Evolutionary conservation across 1,140 invertebrate genomes (phyloP).

Genomic region (Acromyrmex echinatior): DNA sequence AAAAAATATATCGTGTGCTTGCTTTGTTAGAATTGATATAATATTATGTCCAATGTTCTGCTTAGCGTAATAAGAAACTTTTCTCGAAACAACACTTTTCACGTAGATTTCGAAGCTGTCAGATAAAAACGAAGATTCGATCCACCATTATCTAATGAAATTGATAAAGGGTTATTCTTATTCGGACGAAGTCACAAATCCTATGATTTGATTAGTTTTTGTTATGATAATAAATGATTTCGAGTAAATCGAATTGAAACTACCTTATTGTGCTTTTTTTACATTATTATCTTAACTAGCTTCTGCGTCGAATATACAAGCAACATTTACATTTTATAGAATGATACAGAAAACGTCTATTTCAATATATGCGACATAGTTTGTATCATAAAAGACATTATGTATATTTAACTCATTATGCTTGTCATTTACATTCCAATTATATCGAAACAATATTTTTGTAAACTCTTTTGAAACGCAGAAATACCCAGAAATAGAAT

Average conservation of each 20-base stretch:
- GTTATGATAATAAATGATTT: constrained; percentile 50
- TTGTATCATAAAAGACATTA: background rate
- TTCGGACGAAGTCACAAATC: constrained; percentile 14
- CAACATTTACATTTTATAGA: constrained; percentile 22
- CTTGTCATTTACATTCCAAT: constrained; percentile 2
- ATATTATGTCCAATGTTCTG: background rate
- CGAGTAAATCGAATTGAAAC: constrained; percentile 10
- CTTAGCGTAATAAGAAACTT: constrained; percentile 33
- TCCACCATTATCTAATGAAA: background rate
- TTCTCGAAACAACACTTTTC: constrained; percentile 20
- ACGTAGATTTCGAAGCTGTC: constrained; percentile 35
- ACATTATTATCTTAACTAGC: constrained; percentile 14
- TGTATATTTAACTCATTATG: background rate
- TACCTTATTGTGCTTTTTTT: background rate
- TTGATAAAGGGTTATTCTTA: background rate
- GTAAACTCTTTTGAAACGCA: background rate
- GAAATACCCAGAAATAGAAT: background rate
- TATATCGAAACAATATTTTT: background rate
- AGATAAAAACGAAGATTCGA: background rate
- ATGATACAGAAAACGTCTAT: background rate
- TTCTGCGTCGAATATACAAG: background rate
- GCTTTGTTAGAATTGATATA: constrained; percentile 9
- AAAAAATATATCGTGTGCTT: background rate
- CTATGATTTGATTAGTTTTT: constrained; percentile 24
- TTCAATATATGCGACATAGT: background rate